Percentiles rank a stretch among this genome's conserved stretches.
Evolutionary conservation across 2,888 invertebrate species (phyloP).

Genomic region (Macaria notata): DNA sequence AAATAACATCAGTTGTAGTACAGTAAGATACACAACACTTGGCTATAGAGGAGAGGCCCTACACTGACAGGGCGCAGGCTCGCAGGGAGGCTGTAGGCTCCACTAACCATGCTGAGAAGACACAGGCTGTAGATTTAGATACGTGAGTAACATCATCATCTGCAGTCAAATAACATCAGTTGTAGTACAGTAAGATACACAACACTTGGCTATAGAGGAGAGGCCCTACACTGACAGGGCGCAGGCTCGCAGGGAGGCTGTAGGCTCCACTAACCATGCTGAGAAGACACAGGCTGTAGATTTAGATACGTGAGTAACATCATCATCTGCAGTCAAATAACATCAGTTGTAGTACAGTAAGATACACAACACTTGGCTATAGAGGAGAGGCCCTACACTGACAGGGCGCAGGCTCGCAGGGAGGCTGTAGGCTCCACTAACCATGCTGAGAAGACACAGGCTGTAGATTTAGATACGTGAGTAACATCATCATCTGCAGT

Average conservation of each 20-base stretch:
- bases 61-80: constrained; percentile 90
- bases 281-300: constrained; percentile 92
- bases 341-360: too few relatives aligned
- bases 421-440: constrained; percentile 91
- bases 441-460: constrained; percentile 90
- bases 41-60: constrained; percentile 70
- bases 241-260: constrained; percentile 86
- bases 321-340: too few relatives aligned
- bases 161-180: too few relatives aligned
- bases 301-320: constrained; percentile 86
- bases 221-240: constrained; percentile 89
- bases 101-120: constrained; percentile 90
- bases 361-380: constrained; percentile 60
- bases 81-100: constrained; percentile 91
- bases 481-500: constrained; percentile 43
- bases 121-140: constrained; percentile 89
- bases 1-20: too few relatives aligned
- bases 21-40: constrained; percentile 57
- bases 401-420: constrained; percentile 90
- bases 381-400: constrained; percentile 83
- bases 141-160: constrained; percentile 82
- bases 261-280: constrained; percentile 92
- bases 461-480: constrained; percentile 91
- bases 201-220: constrained; percentile 61
- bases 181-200: too few relatives aligned